Evolutionary conservation across 2,888 invertebrate species (phyloP).

Genomic region (Oligia fasciuncula): DNA sequence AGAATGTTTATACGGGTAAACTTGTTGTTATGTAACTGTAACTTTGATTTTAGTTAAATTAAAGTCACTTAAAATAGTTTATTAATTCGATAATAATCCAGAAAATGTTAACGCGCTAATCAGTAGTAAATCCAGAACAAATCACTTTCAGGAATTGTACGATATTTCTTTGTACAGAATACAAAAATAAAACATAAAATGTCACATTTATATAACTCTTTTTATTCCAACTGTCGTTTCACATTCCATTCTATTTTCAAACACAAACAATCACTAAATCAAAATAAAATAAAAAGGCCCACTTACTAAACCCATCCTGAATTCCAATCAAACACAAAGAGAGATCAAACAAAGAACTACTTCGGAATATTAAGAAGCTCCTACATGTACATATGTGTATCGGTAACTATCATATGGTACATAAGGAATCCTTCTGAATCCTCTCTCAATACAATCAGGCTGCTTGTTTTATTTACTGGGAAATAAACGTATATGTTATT

Average conservation of each 20-base stretch:
- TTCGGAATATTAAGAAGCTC: conserved; percentile 49
- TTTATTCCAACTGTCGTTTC: background rate
- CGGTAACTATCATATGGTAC: conserved; percentile 6
- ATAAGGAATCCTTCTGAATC: conserved; percentile 38
- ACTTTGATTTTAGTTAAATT: background rate
- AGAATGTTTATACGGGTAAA: background rate
- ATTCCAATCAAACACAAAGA: conserved; percentile 25
- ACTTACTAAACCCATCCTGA: conserved; percentile 6
- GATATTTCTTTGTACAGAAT: background rate
- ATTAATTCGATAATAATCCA: no score
- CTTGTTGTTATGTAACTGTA: background rate
- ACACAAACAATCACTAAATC: background rate
- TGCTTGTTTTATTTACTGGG: conserved; percentile 67
- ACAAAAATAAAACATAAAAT: background rate
- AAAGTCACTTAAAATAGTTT: no score
- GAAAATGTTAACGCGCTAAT: no score
- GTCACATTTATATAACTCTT: background rate
- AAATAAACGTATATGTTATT: conserved; percentile 71
- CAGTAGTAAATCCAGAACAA: background rate
- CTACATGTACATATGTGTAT: conserved; percentile 21
- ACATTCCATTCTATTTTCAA: background rate
- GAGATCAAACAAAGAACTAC: conserved; percentile 43
- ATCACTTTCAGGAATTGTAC: background rate
- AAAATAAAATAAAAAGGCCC: conserved; percentile 18
- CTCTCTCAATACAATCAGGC: conserved; percentile 70